Evolutionary conservation across 1,140 invertebrate species (phyloP).

Genomic region (Hyposmocoma kahamanoa): DNA sequence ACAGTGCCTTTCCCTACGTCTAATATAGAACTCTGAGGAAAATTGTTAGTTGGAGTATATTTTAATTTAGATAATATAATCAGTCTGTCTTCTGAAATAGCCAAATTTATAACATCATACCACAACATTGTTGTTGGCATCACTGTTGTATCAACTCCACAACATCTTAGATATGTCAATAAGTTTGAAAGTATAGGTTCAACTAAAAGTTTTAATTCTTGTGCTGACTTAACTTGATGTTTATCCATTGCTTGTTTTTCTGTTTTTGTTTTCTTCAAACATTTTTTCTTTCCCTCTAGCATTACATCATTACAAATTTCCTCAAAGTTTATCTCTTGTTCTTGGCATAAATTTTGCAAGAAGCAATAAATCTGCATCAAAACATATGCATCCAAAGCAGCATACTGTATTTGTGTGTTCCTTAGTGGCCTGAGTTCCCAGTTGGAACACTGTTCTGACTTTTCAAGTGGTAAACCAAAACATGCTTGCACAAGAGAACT

Average conservation of each 20-base stretch:
- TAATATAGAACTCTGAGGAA: constrained; percentile 52
- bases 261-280: constrained; percentile 55
- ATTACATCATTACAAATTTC: constrained; percentile 75
- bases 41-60: constrained; percentile 36
- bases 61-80: constrained; percentile 49
- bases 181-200: constrained; percentile 39
- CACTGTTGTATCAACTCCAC: constrained; percentile 51
- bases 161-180: constrained; percentile 49
- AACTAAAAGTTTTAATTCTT: constrained; percentile 47
- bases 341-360: constrained; percentile 68
- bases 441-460: constrained; percentile 90
- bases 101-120: constrained; percentile 54
- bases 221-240: constrained; percentile 25
- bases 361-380: constrained; percentile 83
- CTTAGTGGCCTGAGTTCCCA: constrained; percentile 89
- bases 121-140: constrained; percentile 39
- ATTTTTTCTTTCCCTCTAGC: constrained; percentile 60
- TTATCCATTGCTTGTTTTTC: constrained; percentile 22
- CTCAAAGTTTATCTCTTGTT: constrained; percentile 75
- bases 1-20: constrained; percentile 36
- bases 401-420: constrained; percentile 84
- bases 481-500: constrained; percentile 82
- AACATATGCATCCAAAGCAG: constrained; percentile 87
- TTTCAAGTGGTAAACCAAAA: constrained; percentile 83
- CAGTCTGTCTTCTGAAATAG: constrained; percentile 44